phyloP scores from a whole-genome alignment of 2,797 vertebrate species.

The Lepus oiostolus region DNA sequence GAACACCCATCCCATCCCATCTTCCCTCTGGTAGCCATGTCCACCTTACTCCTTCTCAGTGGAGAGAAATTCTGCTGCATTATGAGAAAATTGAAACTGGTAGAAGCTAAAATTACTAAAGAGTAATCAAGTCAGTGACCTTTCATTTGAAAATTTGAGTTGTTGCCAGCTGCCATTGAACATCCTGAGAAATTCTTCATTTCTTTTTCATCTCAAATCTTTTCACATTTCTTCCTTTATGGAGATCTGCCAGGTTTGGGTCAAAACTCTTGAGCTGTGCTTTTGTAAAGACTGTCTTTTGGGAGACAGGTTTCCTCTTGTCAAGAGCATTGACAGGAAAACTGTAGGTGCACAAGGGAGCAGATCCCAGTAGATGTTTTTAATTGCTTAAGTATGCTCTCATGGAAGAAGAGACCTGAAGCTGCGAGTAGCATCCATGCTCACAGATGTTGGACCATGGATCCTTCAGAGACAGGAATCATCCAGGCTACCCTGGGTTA shows the following conservation, averaged over 20 bases:
- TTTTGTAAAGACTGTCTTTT: slow-evolving; percentile 21
- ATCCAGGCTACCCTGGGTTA: not conserved
- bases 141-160: not conserved
- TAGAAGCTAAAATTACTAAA: not conserved
- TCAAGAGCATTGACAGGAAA: slow-evolving; percentile 23
- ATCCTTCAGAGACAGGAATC: not conserved
- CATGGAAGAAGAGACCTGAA: slow-evolving; percentile 1
- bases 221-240: slow-evolving; percentile 21
- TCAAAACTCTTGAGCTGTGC: not conserved
- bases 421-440: not conserved
- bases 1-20: not conserved
- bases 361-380: slow-evolving; percentile 14
- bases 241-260: not conserved
- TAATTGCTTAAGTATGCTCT: not conserved
- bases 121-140: not conserved
- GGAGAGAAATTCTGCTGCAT: not conserved
- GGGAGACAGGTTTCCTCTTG: not conserved
- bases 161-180: not conserved
- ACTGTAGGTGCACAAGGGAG: not conserved
- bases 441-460: not conserved
- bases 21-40: not conserved
- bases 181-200: not conserved
- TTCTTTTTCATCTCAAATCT: not conserved
- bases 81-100: not conserved
- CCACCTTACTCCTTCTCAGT: not conserved